These are phyloP conservation scores for Malthinus flaveolus DNA, from an alignment of 2,888 invertebrate species.

Conservation along the genomic window DNA sequence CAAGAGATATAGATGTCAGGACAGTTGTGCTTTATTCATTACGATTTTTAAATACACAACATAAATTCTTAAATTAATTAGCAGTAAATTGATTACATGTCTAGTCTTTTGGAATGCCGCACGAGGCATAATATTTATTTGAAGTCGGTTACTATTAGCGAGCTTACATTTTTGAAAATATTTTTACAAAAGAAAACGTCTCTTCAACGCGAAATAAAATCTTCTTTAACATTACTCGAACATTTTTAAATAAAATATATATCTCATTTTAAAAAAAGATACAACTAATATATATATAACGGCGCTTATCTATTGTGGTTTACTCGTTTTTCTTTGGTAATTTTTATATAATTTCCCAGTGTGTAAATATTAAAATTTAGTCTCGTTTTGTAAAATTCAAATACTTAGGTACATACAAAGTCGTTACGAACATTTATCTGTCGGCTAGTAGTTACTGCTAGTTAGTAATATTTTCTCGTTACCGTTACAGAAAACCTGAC, in stretches of 20 bases:
- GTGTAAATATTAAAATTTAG: slow-evolving; percentile 6
- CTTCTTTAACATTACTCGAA: not conserved
- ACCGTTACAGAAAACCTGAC: slow-evolving; percentile 2
- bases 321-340: slow-evolving; percentile 4
- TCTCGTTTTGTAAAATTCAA: slow-evolving; percentile 6
- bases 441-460: slow-evolving; percentile 1
- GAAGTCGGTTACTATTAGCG: not conserved
- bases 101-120: slow-evolving; percentile 3
- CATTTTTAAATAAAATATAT: slow-evolving; percentile 6
- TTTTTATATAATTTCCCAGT: slow-evolving; percentile 4
- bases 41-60: slow-evolving; percentile 5
- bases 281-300: slow-evolving; percentile 4
- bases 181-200: slow-evolving; percentile 3
- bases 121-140: slow-evolving; percentile 1
- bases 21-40: slow-evolving; percentile 7
- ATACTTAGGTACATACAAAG: slow-evolving; percentile 5
- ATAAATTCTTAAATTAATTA: slow-evolving; percentile 6
- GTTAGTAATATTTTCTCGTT: not conserved
- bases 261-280: slow-evolving; percentile 6
- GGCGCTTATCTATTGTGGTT: slow-evolving; percentile 7
- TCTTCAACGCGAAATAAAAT: not conserved
- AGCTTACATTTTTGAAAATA: not conserved
- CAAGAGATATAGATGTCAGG: slow-evolving; percentile 3
- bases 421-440: not conserved
- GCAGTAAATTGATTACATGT: slow-evolving; percentile 6